Evolutionary conservation across 2,113 vertebrate species (phyloP).

Genomic region (Anguilla japonica): DNA sequence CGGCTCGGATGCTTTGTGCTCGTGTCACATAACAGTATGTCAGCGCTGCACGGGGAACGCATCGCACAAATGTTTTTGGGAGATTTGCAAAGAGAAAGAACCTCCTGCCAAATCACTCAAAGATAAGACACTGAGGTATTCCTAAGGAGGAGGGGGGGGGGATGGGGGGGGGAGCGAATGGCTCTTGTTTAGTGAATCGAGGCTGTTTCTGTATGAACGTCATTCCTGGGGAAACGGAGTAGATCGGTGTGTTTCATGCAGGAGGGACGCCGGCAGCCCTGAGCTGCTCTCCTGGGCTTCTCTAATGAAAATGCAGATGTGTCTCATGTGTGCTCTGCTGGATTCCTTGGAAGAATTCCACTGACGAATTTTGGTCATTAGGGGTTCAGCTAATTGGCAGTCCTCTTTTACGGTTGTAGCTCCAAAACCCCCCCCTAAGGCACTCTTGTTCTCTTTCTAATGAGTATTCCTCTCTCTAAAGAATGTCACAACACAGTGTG

Average conservation of each 20-base stretch:
- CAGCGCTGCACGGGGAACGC: constrained; percentile 36
- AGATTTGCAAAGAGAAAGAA: not conserved
- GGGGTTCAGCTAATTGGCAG: constrained; percentile 17
- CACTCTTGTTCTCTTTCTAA: not conserved
- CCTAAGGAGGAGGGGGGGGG: not conserved
- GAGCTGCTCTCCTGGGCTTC: not conserved
- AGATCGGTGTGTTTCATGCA: not conserved
- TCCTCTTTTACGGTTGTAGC: not conserved
- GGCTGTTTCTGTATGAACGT: not conserved
- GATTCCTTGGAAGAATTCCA: not conserved
- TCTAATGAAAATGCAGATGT: not conserved
- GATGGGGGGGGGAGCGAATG: not conserved
- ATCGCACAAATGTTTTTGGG: constrained; percentile 31
- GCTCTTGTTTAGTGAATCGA: not conserved
- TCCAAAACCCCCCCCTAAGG: not conserved
- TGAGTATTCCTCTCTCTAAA: not conserved
- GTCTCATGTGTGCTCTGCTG: not conserved
- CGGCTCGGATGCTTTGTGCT: constrained; percentile 48
- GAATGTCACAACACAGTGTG: not conserved
- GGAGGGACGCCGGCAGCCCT: not conserved
- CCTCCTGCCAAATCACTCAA: not conserved
- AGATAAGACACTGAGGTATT: not conserved
- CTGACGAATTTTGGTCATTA: constrained; percentile 24
- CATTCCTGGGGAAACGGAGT: not conserved
- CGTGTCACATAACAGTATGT: constrained; percentile 41